Conservation (phyloP, 2,113 vertebrate genomes). For the Arvicanthis niloticus region DNA sequence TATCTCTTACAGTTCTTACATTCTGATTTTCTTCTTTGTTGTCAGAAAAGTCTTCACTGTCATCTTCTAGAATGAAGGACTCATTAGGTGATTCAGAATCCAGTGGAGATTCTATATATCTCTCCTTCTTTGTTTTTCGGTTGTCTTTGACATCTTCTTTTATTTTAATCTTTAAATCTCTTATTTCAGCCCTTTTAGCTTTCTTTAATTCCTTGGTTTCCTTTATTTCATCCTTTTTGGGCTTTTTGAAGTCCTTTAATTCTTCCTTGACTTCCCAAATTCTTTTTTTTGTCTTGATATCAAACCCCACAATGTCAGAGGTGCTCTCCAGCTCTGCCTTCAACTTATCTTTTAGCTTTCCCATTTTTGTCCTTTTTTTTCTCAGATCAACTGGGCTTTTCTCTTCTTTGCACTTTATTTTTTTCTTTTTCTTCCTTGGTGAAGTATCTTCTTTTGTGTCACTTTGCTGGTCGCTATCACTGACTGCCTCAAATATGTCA, state of each 20-base stretch:
- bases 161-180: constrained; percentile 88
- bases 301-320: constrained; percentile 82
- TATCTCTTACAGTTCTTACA: constrained; percentile 61
- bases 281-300: constrained; percentile 89
- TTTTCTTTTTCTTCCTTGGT: constrained; percentile 93
- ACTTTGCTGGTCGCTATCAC: constrained; percentile 91
- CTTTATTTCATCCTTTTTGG: constrained; percentile 92
- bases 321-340: constrained; percentile 87
- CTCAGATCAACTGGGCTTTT: constrained; percentile 82
- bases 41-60: constrained; percentile 76
- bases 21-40: constrained; percentile 78
- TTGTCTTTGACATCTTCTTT: constrained; percentile 89
- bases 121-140: constrained; percentile 84
- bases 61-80: constrained; percentile 72
- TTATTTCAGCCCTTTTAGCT: constrained; percentile 87
- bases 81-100: constrained; percentile 76
- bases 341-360: constrained; percentile 91
- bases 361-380: constrained; percentile 91
- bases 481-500: constrained; percentile 95
- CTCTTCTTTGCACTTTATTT: constrained; percentile 84
- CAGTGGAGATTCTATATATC: constrained; percentile 70
- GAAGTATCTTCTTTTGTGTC: constrained; percentile 89
- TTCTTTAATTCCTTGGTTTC: constrained; percentile 89
- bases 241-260: constrained; percentile 91
- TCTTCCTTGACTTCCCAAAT: constrained; percentile 90